phyloP scores from a whole-genome alignment of 2,888 invertebrate species.

The Melanophora roralis region DNA sequence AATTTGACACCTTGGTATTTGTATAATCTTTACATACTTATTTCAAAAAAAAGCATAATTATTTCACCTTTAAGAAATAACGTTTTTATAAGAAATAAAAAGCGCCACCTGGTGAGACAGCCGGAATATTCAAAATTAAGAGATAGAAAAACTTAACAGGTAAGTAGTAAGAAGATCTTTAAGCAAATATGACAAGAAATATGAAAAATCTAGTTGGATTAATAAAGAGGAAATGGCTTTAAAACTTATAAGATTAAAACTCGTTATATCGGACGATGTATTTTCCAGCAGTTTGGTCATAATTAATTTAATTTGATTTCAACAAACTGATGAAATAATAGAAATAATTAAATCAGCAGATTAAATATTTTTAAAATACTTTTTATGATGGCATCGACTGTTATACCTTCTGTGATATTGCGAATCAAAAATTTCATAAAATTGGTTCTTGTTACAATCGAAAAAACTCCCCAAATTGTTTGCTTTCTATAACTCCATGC shows the following conservation, averaged over 20 bases:
- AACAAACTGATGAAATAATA: too few relatives aligned
- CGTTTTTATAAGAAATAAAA: conserved; percentile 25
- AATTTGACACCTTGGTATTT: background rate
- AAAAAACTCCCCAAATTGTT: too few relatives aligned
- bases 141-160: conserved; percentile 24
- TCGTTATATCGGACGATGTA: too few relatives aligned
- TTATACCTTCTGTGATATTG: too few relatives aligned
- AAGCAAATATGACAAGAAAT: conserved; percentile 2
- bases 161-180: conserved; percentile 20
- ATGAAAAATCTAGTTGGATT: conserved; percentile 38
- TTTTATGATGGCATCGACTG: too few relatives aligned
- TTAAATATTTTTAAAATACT: too few relatives aligned
- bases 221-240: background rate
- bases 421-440: too few relatives aligned
- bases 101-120: conserved; percentile 17
- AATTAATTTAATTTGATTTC: too few relatives aligned
- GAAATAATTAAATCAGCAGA: too few relatives aligned
- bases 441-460: too few relatives aligned
- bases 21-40: conserved; percentile 16
- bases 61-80: conserved; percentile 23
- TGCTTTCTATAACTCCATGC: too few relatives aligned
- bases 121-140: background rate
- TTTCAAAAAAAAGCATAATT: background rate
- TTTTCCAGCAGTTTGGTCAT: too few relatives aligned
- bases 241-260: background rate